Evolutionary conservation across 2,113 vertebrate genomes (phyloP).

Genomic region (Amphiprion percula): DNA sequence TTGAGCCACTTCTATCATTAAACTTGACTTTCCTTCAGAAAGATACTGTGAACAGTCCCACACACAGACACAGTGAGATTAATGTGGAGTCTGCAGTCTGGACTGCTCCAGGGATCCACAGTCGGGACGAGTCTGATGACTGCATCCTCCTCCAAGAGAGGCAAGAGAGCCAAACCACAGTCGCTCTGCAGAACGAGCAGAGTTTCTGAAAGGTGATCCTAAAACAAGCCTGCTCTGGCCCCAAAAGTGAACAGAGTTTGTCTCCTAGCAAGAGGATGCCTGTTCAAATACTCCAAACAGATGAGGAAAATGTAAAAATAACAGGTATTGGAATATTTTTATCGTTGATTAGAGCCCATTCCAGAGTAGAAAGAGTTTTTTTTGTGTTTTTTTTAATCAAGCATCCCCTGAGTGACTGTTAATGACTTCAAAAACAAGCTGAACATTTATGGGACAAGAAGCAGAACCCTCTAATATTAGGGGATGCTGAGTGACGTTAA

Average conservation of each 20-base stretch:
- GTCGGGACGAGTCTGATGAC: constrained; percentile 48
- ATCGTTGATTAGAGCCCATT: background rate
- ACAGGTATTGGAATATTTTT: background rate
- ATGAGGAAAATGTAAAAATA: constrained; percentile 23
- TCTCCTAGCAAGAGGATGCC: background rate
- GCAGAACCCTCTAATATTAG: constrained; percentile 29
- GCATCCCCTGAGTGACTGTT: constrained; percentile 3
- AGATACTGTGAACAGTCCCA: constrained; percentile 11
- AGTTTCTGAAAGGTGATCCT: constrained; percentile 38
- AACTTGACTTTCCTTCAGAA: constrained; percentile 33
- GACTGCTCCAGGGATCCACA: constrained; percentile 50
- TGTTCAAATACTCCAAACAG: constrained; percentile 17
- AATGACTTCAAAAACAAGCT: constrained; percentile 48
- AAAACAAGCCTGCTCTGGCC: constrained; percentile 28
- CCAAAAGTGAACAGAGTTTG: constrained; percentile 1
- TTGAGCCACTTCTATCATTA: constrained; percentile 22
- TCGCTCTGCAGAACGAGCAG: constrained; percentile 23
- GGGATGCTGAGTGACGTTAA: constrained; percentile 45
- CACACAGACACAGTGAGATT: constrained; percentile 53
- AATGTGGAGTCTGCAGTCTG: constrained; percentile 68
- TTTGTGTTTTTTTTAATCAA: background rate
- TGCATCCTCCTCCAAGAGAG: constrained; percentile 53
- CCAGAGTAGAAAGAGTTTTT: too few relatives aligned
- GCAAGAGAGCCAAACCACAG: constrained; percentile 60
- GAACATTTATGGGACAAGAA: constrained; percentile 43